These are phyloP conservation scores for Pseudolaguvia tuberculata DNA, from an alignment of 2,113 vertebrate species.

Conservation along the genomic window DNA sequence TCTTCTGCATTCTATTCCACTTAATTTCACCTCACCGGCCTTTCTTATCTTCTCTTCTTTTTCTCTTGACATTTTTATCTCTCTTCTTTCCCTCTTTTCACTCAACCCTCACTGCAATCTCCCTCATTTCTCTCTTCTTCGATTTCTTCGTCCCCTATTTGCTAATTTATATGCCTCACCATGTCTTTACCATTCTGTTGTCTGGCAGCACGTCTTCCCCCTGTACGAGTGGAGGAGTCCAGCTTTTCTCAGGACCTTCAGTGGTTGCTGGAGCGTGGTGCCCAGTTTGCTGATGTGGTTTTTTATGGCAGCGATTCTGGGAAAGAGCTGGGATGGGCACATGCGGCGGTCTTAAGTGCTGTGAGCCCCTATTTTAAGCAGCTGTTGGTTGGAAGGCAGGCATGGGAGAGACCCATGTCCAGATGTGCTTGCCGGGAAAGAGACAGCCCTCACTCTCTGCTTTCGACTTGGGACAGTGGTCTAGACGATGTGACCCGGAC, in stretches of 20 bases:
- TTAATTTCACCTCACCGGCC: neutral
- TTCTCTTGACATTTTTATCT: conserved; percentile 11
- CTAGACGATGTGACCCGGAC: conserved; percentile 54
- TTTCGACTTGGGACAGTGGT: conserved; percentile 68
- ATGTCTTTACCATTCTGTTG: neutral
- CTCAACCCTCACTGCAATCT: neutral
- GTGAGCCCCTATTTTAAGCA: conserved; percentile 88
- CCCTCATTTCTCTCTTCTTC: conserved; percentile 6
- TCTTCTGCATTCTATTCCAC: neutral
- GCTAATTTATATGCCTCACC: neutral
- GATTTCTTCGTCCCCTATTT: neutral
- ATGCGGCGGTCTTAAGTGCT: conserved; percentile 86
- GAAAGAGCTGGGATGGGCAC: conserved; percentile 77
- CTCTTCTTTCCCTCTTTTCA: neutral
- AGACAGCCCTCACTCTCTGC: conserved; percentile 69
- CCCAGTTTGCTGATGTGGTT: conserved; percentile 85
- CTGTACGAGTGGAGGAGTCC: conserved; percentile 82
- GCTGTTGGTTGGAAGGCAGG: conserved; percentile 77
- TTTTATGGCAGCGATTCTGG: conserved; percentile 79
- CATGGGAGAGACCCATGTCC: conserved; percentile 58
- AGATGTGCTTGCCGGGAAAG: conserved; percentile 68
- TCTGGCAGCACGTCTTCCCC: conserved; percentile 81
- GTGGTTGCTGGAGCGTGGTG: conserved; percentile 81
- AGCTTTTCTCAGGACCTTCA: conserved; percentile 85
- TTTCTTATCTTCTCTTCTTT: neutral